phyloP scores from a whole-genome alignment of 2,113 vertebrate genomes.

The Equus przewalskii region DNA sequence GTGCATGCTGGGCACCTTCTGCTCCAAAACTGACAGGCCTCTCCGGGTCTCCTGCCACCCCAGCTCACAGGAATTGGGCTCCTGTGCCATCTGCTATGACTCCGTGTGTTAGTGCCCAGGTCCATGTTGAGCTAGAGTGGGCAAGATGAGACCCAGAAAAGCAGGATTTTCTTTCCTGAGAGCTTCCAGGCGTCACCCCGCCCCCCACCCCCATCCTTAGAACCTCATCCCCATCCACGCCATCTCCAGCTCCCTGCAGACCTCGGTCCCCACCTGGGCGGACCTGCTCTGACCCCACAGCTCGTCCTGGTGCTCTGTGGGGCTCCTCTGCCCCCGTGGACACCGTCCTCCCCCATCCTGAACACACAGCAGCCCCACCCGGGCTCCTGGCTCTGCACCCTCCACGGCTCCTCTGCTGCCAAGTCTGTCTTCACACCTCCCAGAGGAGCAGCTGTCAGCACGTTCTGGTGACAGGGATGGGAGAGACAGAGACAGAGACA shows the following conservation, averaged over 20 bases:
- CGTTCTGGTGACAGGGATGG: constrained; percentile 28
- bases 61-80: background rate
- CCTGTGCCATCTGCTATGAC: background rate
- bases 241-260: background rate
- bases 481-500: constrained; percentile 25
- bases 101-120: too few species aligned
- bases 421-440: constrained; percentile 69
- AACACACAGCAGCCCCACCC: background rate
- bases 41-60: background rate
- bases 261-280: background rate
- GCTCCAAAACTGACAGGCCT: background rate
- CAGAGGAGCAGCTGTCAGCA: constrained; percentile 69
- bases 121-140: background rate
- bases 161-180: background rate
- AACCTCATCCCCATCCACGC: too few species aligned
- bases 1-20: background rate
- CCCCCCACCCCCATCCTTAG: background rate
- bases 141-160: background rate
- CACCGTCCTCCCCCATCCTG: background rate
- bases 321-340: background rate
- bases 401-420: constrained; percentile 46
- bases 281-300: background rate
- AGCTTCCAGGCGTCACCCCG: background rate
- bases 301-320: background rate
- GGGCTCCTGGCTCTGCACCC: constrained; percentile 31